Base-by-base conservation (phyloP, 2,113 vertebrate species). In the Gavialis gangeticus region DNA sequence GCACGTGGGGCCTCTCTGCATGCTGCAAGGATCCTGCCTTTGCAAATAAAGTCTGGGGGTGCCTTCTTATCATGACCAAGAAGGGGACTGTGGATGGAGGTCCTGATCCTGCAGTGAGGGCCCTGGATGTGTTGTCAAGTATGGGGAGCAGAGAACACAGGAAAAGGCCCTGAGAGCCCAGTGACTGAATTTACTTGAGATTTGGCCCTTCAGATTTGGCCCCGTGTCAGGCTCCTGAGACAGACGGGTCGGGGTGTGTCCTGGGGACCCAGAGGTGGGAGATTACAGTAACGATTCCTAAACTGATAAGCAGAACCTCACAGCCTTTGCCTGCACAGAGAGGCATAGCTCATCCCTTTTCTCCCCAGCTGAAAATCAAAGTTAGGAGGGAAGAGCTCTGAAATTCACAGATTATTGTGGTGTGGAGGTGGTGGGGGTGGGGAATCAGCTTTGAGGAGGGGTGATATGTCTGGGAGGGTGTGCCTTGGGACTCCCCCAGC, bases 161-260 rank as follows among this genome's bases (percentile, higher is more conserved):
- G 46, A 85, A 73, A 67, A 93, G 19, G 15, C 15, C 12, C 67
- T 0, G 1, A 10, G 79, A 85, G 73, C 73, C 27, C 28, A 12
- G 19, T 46, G 46, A 46, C 12, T 75, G 4, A 18, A 12, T 57
- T 79, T 87, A 69, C 19, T 5, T 69, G 59, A 17, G 27, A n/a
- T 63, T 27, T 8, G 11, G 8, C 17, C 9, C 15, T 21, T 17
- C 16, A 4, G 14, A 67, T 57, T 78, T 60, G 73, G 63, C 64
- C 66, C 54, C 67, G 56, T 54, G 15, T 14, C 7, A 0, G 1
- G 28, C 27, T 27, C 0, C 12, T 3, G 28, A 0, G 13, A 79
- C 56, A 28, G 37, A 46, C 60, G 57, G 25, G 5, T 71, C 10
- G 66, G 21, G 60, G 8, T 6, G 1, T 10, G 7, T 55, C 84